These are phyloP conservation scores for Drosophila kambysellisi DNA, from an alignment of 2,888 invertebrate species.

Conservation along the genomic window DNA sequence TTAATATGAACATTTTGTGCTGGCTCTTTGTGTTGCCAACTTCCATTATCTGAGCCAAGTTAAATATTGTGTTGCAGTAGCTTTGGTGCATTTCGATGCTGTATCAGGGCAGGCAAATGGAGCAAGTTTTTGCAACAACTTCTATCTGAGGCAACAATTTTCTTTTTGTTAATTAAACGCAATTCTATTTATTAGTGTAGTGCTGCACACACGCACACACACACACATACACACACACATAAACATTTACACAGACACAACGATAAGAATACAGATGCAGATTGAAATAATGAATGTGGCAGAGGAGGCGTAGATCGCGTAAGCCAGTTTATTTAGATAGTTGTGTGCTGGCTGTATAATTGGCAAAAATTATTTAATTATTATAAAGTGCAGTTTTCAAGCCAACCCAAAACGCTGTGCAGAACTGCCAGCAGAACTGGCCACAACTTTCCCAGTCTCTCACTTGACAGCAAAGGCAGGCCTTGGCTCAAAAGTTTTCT, in stretches of 20 bases:
- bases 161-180: slow-evolving; percentile 75
- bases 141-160: slow-evolving; percentile 59
- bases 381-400: slow-evolving; percentile 70
- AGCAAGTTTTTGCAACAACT: slow-evolving; percentile 64
- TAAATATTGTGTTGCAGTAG: slow-evolving; percentile 47
- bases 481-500: slow-evolving; percentile 40
- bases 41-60: slow-evolving; percentile 57
- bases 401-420: slow-evolving; percentile 9
- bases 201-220: slow-evolving; percentile 29
- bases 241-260: background rate
- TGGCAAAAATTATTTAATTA: slow-evolving; percentile 78
- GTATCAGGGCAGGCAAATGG: slow-evolving; percentile 41
- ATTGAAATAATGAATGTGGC: slow-evolving; percentile 26
- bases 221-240: slow-evolving; percentile 14
- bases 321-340: slow-evolving; percentile 50
- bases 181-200: slow-evolving; percentile 73
- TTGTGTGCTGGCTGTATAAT: slow-evolving; percentile 62
- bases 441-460: slow-evolving; percentile 18
- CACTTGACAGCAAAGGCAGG: slow-evolving; percentile 16
- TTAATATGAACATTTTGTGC: slow-evolving; percentile 28
- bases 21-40: slow-evolving; percentile 43
- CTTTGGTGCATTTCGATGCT: slow-evolving; percentile 2
- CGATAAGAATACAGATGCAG: slow-evolving; percentile 8
- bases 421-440: slow-evolving; percentile 6
- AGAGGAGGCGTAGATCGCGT: slow-evolving; percentile 21